Base-by-base conservation (phyloP, 2,888 invertebrate genomes). In the Synanthedon vespiformis region DNA sequence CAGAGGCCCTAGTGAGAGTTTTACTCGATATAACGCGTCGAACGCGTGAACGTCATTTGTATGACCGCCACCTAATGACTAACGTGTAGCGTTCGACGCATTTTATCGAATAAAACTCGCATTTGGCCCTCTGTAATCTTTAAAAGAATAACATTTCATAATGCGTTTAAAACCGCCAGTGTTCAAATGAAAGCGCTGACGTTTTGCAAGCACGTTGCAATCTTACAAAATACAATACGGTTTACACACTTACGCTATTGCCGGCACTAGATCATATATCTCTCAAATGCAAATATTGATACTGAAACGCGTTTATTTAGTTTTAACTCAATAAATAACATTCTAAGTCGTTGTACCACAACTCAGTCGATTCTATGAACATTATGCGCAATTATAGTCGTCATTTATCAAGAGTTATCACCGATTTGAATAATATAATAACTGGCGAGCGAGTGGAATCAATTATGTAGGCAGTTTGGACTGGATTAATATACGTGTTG, bases 341-440 rank as follows among this genome's bases (percentile, higher is more conserved):
- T 52, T 56, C 54, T 56, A 54, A 52, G 52, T 51, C 52, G 52
- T 51, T 53, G 34, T 55, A 51, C 52, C 40, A 55, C 55, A 53
- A 53, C 51, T 55, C 54, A 56, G 51, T 52, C 16, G 12, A 54
- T 48, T 56, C 54, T 59, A 55, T 55, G 57, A 56, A 63, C 63
- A 70, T 76, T 77, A 73, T 68, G 61, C 58, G 63, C 68, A 61
- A 70, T 76, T 67, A 74, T 64, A 61, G 74, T 68, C 68, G 54
- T 61, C 69, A 61, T 74, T 71, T 70, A 67, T 74, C 69, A 72
- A 60, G 66, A 72, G 60, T 72, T 79, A 78, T 72, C 68, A 67
- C 66, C 64, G 61, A 67, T 67, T 70, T 67, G 64, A 67, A 67
- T 72, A 70, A 65, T 66, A 67, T 63, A 62, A 60, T 57, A 61